Percentiles rank a stretch among this genome's conserved stretches.
Evolutionary conservation across 2,797 vertebrate genomes (phyloP).

Genomic region (Dipus sagitta): DNA sequence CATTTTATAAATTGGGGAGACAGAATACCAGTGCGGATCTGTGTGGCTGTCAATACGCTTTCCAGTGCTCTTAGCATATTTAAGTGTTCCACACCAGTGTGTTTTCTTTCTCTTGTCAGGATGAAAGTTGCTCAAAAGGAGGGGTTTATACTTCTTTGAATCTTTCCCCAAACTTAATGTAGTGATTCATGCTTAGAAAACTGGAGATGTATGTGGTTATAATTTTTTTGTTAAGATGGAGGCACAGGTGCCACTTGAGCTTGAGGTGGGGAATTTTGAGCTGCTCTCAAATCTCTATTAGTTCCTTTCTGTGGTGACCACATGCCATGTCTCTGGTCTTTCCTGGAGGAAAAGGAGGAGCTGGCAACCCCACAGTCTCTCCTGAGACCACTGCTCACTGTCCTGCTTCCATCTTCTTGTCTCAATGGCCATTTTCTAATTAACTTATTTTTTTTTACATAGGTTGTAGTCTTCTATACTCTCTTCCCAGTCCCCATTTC

Average conservation of each 20-base stretch:
- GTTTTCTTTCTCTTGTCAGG: neutral
- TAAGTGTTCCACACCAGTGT: neutral
- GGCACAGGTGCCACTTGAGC: neutral
- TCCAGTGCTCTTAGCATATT: neutral
- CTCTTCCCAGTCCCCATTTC: neutral
- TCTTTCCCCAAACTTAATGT: neutral
- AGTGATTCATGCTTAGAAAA: neutral
- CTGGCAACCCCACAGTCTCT: neutral
- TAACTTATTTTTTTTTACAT: no score
- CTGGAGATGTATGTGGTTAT: neutral
- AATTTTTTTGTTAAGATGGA: neutral
- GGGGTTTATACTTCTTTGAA: neutral
- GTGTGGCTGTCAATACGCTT: neutral
- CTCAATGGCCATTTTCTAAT: no score
- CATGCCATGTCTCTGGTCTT: neutral
- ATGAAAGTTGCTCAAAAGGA: neutral
- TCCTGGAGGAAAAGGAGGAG: neutral
- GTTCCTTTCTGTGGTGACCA: neutral
- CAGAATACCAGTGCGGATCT: neutral
- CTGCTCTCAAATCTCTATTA: neutral
- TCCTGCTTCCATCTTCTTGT: neutral
- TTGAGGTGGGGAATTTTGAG: neutral
- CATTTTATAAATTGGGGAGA: neutral
- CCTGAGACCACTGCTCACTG: neutral
- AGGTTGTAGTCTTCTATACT: no score